These are phyloP conservation scores for Struthio camelus DNA, from an alignment of 2,113 vertebrate genomes.

Conservation along the genomic window DNA sequence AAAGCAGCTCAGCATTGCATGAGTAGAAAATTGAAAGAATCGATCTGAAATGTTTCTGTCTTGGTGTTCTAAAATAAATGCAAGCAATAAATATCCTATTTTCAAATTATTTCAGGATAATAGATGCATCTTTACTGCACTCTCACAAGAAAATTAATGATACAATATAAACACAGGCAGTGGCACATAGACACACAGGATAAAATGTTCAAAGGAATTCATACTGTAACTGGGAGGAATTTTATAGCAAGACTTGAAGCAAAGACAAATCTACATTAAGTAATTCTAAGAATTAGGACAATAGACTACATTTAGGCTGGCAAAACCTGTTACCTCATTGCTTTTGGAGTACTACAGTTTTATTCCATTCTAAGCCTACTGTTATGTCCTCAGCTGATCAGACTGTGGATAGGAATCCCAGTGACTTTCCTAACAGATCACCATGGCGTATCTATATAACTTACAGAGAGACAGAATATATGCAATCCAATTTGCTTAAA, in stretches of 20 bases:
- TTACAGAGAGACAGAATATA: not conserved
- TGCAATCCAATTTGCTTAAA: not conserved
- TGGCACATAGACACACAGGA: not conserved
- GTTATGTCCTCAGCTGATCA: not conserved
- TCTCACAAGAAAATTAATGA: not conserved
- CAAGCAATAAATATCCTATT: constrained; percentile 22
- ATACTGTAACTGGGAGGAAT: not conserved
- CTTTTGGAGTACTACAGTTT: not conserved
- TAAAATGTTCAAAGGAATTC: not conserved
- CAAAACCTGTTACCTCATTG: not conserved
- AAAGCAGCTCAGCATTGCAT: not conserved
- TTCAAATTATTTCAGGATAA: constrained; percentile 32
- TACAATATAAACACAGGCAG: not conserved
- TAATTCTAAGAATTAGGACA: not conserved
- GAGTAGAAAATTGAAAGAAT: constrained; percentile 32
- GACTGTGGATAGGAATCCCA: not conserved
- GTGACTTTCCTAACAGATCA: not conserved
- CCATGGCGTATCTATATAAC: not conserved
- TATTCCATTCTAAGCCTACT: not conserved
- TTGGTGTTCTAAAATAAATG: constrained; percentile 26
- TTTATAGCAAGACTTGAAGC: not conserved
- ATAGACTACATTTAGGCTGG: not conserved
- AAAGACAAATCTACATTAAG: not conserved
- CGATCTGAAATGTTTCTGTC: constrained; percentile 8
- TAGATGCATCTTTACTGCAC: not conserved